Percentiles rank a stretch among this genome's conserved stretches.
These are phyloP conservation scores for Hydropsyche tenuis DNA, from an alignment of 1,140 invertebrate genomes.

Conservation along the genomic window DNA sequence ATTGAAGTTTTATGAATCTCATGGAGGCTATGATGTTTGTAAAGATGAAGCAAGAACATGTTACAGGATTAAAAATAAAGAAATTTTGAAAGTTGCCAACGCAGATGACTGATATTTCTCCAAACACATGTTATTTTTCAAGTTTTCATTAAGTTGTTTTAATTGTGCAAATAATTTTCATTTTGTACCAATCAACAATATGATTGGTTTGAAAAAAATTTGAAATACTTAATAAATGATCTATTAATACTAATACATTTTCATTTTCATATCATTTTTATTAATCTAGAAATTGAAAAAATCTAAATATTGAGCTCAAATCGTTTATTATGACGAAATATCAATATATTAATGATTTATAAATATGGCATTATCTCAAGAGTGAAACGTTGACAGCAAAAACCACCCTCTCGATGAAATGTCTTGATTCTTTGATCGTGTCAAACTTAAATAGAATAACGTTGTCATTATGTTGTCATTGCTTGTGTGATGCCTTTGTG, in stretches of 20 bases:
- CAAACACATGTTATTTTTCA: no score
- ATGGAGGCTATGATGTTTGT: conserved; percentile 42
- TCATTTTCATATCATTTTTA: no score
- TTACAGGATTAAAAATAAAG: conserved; percentile 27
- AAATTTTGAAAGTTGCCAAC: conserved; percentile 43
- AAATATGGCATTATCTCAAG: not conserved
- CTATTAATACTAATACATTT: no score
- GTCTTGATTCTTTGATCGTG: conserved; percentile 33
- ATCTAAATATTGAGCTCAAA: not conserved
- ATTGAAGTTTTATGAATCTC: conserved; percentile 42
- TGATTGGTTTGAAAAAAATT: no score
- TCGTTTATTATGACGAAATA: no score
- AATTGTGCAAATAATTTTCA: no score
- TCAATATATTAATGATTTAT: no score
- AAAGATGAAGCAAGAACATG: conserved; percentile 43
- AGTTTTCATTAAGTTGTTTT: no score
- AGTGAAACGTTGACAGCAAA: not conserved
- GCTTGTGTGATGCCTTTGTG: not conserved
- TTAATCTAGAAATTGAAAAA: not conserved
- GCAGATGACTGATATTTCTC: conserved; percentile 26
- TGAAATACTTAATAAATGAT: no score
- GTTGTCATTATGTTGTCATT: conserved; percentile 27
- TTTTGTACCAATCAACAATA: no score
- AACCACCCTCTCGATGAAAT: conserved; percentile 3
- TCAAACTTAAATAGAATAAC: conserved; percentile 11